phyloP scores from a whole-genome alignment of 2,113 vertebrate genomes.

The Stegostoma tigrinum region DNA sequence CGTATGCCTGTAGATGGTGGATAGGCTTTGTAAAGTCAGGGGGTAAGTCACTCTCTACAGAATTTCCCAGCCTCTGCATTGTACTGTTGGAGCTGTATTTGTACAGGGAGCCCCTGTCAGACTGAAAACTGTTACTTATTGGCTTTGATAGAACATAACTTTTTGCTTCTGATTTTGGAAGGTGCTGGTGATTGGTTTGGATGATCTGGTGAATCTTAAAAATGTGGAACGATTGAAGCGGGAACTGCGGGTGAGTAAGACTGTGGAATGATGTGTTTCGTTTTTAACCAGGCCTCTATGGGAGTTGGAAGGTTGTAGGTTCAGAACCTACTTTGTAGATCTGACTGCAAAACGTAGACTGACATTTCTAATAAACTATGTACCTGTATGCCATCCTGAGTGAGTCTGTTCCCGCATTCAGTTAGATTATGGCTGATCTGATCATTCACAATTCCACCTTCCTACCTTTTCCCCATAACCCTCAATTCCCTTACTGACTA shows the following conservation, averaged over 20 bases:
- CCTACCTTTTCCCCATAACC: too few relatives aligned
- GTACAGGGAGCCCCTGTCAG: not conserved
- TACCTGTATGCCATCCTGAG: not conserved
- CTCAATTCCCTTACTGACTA: too few relatives aligned
- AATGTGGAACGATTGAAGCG: conserved; percentile 83
- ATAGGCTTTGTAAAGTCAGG: too few relatives aligned
- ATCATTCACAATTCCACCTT: too few relatives aligned
- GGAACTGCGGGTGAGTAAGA: conserved; percentile 60
- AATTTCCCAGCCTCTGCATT: not conserved
- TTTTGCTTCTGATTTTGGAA: conserved; percentile 41
- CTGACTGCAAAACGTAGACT: not conserved
- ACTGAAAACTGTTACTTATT: not conserved
- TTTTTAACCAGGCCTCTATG: not conserved
- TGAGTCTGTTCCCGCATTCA: too few relatives aligned
- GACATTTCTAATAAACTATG: not conserved
- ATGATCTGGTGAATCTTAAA: conserved; percentile 66
- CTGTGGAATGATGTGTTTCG: not conserved
- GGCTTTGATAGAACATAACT: not conserved
- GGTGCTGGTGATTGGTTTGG: conserved; percentile 73
- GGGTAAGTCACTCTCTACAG: too few relatives aligned
- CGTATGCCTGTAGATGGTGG: too few relatives aligned
- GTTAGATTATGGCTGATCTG: too few relatives aligned
- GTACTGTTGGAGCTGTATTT: not conserved
- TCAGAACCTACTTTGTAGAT: not conserved
- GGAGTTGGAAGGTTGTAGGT: not conserved